A percentile compares a stretch with the other conserved stretches of the same genome.
Evolutionary conservation across 2,797 vertebrate genomes (phyloP).

Genomic region (Rhodeus uyekii): DNA sequence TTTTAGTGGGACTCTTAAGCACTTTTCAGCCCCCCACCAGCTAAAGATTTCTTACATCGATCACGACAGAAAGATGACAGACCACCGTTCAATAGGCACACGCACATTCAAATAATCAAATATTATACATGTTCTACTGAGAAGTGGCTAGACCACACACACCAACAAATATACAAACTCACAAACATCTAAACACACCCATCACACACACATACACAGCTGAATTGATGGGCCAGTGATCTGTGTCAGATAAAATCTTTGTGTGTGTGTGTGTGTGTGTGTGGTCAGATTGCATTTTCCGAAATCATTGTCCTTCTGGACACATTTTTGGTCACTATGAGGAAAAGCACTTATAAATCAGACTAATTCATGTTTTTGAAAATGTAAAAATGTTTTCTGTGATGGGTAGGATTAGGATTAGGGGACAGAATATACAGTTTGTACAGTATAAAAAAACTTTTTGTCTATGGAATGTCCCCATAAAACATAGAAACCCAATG

Average conservation of each 20-base stretch:
- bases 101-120: not conserved
- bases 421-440: no score
- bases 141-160: not conserved
- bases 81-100: not conserved
- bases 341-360: no score
- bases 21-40: not conserved
- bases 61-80: conserved; percentile 24
- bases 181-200: conserved; percentile 38
- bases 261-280: not conserved
- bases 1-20: conserved; percentile 23
- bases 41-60: conserved; percentile 21
- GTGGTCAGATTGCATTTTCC: no score
- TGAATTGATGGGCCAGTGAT: conserved; percentile 4
- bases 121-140: not conserved
- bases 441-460: no score
- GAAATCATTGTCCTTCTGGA: no score
- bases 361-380: no score
- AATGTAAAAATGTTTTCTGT: no score
- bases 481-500: not conserved
- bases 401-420: no score
- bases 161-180: conserved; percentile 34
- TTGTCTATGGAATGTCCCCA: no score
- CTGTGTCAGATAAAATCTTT: conserved; percentile 6
- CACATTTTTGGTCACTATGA: no score
- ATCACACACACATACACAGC: conserved; percentile 3